Evolutionary conservation across 92 coral and sea anemone species (phyloP), one percentile per base, ranked within the genome.

Genomic region (Bergia sp.): DNA sequence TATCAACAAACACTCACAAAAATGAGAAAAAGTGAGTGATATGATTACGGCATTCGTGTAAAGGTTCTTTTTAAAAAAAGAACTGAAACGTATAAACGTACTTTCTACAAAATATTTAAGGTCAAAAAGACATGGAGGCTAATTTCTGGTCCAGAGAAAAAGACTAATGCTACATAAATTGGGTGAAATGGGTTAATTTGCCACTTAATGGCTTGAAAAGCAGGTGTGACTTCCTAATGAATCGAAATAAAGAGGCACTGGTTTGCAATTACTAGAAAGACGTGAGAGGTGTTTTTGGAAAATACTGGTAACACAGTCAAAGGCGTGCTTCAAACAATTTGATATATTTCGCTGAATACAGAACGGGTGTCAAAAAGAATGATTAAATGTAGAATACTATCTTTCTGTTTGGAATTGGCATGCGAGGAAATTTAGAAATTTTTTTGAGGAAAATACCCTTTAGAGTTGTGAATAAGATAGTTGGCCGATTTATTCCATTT

Each of bases 141-240:
- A 4, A 37, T 37, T 81, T 38, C 50, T 81, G 37, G 37, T 81
- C 55, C 53, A 76, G 73, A 21, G 47, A 37, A 81, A 81, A 81
- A 81, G 85, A 40, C 85, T 81, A 81, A 81, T 39, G 29, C 16
- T 38, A 40, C 23, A 80, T 69, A 47, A 84, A 84, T 45, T 37
- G 61, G 47, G 20, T 65, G 49, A 67, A 82, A 86, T 82, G 86
- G 81, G 67, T 77, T 80, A 79, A 87, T 91, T 93, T 92, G 81
- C 71, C 55, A 72, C 80, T 89, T 85, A 94, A 93, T 91, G 94
- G 90, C 58, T 80, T 37, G 73, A 88, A 81, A 86, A 49, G 91
- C 95, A 93, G 97, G 89, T 93, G 95, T 77, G 80, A 78, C 42
- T 73, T 61, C 65, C 45, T 93, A 94, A 93, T 94, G 95, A 93